These are phyloP conservation scores for Musca domestica DNA, from an alignment of 1,140 invertebrate genomes.

Conservation along the genomic window DNA sequence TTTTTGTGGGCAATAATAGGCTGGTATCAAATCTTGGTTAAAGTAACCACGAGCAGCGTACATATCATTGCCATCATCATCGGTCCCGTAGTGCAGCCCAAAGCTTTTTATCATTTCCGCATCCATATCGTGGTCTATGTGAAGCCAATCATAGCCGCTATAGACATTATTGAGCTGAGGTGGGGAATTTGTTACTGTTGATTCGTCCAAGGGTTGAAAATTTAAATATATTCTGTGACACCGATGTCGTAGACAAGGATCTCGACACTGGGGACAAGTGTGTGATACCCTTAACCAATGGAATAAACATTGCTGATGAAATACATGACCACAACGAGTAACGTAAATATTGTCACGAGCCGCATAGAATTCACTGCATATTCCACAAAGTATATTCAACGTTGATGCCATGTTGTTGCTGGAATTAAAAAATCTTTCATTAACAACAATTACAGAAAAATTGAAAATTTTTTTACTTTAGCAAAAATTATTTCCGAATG, in stretches of 20 bases:
- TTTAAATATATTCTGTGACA: slow-evolving; percentile 42
- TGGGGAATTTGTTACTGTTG: neutral
- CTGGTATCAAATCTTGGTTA: slow-evolving; percentile 40
- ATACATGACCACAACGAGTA: slow-evolving; percentile 41
- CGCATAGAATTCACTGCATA: slow-evolving; percentile 43
- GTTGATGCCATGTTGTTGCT: neutral
- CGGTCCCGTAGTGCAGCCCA: slow-evolving; percentile 38
- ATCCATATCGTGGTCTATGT: neutral
- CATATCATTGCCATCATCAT: slow-evolving; percentile 37
- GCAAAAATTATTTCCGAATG: no score
- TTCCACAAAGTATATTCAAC: slow-evolving; percentile 42
- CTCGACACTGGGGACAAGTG: slow-evolving; percentile 42
- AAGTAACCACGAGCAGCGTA: slow-evolving; percentile 42
- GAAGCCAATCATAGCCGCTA: slow-evolving; percentile 28
- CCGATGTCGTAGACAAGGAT: slow-evolving; percentile 31
- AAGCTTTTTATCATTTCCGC: slow-evolving; percentile 19
- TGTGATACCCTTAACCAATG: slow-evolving; percentile 34
- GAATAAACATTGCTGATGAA: slow-evolving; percentile 38
- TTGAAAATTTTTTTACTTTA: no score
- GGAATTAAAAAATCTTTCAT: no score
- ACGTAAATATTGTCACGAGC: slow-evolving; percentile 36
- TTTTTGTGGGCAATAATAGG: slow-evolving; percentile 36
- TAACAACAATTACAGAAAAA: no score
- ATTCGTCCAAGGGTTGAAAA: slow-evolving; percentile 35
- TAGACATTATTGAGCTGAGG: slow-evolving; percentile 24